Base-by-base conservation (phyloP, 2,797 vertebrate species). In the Pseudotriccus pelzelni region DNA sequence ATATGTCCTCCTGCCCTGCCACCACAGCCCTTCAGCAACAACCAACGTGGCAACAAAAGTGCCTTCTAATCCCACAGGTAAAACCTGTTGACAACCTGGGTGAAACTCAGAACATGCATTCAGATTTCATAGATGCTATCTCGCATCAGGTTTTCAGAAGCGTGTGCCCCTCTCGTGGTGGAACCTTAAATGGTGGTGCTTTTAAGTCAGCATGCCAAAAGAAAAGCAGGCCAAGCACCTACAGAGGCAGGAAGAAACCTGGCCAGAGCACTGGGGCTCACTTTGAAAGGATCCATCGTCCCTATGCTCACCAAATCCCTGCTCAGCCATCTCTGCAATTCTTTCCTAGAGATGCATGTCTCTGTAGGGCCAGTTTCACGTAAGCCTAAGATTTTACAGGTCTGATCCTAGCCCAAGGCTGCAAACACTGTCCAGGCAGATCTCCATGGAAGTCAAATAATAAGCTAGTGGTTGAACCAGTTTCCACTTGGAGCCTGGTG, bases 371-470 rank as follows among this genome's bases (percentile, higher is more conserved):
- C 92, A 64, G 49, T 77, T 86, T 77, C 56, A 70, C 34, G 84
- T 36, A 79, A 84, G 14, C 47, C 32, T 49, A 9, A 30, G 46
- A 63, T 90, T 94, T 92, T 85, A 68, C 60, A 74, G 72, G 77
- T 89, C 78, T 90, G 80, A 82, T 95, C 70, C 53, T 49, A 91
- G 81, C 80, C 83, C 58, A 79, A 59, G 27, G 56, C 66, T 83
- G 28, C 90, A 84, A 93, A 93, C 12, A 87, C 80, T 92, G 70
- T 60, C 39, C 59, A 87, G 88, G 76, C 90, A 93, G 75, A 70
- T 90, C 81, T 89, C 86, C 68, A 58, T 22, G 52, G 39, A 87
- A 92, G 90, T 72, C 70, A 50, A 89, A 50, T 53, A 79, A 60
- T 3, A 56, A 22, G 27, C 70, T 78, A 73, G 37, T 66, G 41